Conservation (phyloP, 2,797 vertebrate genomes). For the Protonibea diacanthus region DNA sequence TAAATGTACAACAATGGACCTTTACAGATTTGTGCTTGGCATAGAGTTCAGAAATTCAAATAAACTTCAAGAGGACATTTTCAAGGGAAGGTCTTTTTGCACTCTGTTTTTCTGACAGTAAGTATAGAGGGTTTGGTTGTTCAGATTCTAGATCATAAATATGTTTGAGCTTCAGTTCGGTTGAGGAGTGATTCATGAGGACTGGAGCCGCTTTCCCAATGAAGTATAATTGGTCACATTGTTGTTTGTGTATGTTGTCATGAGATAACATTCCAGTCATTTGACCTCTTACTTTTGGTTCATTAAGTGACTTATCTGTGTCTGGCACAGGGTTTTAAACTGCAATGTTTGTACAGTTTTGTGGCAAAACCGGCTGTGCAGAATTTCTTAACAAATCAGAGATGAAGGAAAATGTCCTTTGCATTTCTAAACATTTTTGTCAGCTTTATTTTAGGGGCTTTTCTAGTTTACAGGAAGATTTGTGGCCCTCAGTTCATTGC, state of each 20-base stretch:
- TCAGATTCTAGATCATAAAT: constrained; percentile 68
- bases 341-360: constrained; percentile 36
- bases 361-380: constrained; percentile 16
- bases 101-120: constrained; percentile 38
- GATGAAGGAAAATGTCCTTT: constrained; percentile 26
- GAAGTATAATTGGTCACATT: constrained; percentile 77
- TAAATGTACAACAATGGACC: constrained; percentile 80
- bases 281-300: constrained; percentile 77
- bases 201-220: constrained; percentile 43
- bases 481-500: constrained; percentile 59
- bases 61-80: constrained; percentile 68
- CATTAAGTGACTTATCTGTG: constrained; percentile 73
- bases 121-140: constrained; percentile 47
- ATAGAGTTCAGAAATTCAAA: constrained; percentile 73
- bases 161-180: constrained; percentile 59
- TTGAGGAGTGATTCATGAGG: constrained; percentile 64
- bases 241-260: constrained; percentile 80
- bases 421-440: constrained; percentile 43
- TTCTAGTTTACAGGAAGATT: constrained; percentile 12
- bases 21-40: constrained; percentile 69
- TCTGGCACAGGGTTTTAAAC: constrained; percentile 51
- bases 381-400: constrained; percentile 25
- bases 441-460: constrained; percentile 20
- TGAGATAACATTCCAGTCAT: constrained; percentile 84
- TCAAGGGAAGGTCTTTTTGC: constrained; percentile 48